These are phyloP conservation scores for Cephus pygmeus DNA, from an alignment of 2,888 invertebrate species.

Conservation along the genomic window DNA sequence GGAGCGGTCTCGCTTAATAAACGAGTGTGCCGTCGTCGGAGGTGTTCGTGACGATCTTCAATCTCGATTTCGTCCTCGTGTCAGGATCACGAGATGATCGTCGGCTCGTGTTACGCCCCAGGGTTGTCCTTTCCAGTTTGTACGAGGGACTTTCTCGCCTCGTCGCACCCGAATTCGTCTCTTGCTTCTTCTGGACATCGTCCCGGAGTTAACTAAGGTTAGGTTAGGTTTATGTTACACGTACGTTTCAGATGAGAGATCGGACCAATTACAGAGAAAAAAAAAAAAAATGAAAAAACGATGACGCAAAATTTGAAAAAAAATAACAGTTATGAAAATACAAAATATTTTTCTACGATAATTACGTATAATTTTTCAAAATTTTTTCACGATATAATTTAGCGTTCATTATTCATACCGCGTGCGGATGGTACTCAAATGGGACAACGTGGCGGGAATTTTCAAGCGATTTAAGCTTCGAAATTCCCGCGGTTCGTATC, in stretches of 20 bases:
- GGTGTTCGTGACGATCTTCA: conserved; percentile 24
- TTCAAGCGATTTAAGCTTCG: not conserved
- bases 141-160: conserved; percentile 57
- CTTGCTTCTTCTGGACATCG: not conserved
- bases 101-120: conserved; percentile 53
- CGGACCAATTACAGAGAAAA: not conserved
- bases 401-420: not conserved
- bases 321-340: not conserved
- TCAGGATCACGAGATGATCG: conserved; percentile 39
- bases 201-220: not conserved
- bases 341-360: not conserved
- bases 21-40: conserved; percentile 32
- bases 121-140: conserved; percentile 58
- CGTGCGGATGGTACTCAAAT: not conserved
- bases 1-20: conserved; percentile 8
- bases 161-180: conserved; percentile 52
- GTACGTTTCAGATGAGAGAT: not conserved
- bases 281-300: too few relatives aligned
- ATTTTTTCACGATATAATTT: not conserved
- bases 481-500: not conserved
- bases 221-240: not conserved
- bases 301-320: not conserved
- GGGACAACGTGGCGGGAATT: not conserved
- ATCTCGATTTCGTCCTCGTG: conserved; percentile 54
- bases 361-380: not conserved